Percentiles rank a stretch among this genome's conserved stretches.
Conservation (phyloP, 2,797 vertebrate genomes). For the Cirrhinus molitorella region DNA sequence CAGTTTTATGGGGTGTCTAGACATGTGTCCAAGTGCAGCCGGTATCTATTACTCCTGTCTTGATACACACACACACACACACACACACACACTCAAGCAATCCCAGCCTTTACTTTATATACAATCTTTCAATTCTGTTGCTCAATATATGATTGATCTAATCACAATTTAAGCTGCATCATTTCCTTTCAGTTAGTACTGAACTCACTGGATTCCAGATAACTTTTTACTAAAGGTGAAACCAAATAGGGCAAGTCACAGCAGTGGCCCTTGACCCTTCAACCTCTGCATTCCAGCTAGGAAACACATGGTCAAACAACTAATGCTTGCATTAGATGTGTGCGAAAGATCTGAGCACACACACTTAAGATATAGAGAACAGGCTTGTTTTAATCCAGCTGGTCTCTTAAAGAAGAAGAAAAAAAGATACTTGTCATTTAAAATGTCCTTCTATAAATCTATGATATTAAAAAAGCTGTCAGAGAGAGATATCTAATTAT, state of each 20-base stretch:
- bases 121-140: neutral
- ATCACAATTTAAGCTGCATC: neutral
- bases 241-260: constrained; percentile 22
- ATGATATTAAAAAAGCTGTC: neutral
- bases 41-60: constrained; percentile 29
- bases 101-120: neutral
- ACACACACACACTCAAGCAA: neutral
- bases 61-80: neutral
- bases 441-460: neutral
- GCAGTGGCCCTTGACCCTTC: constrained; percentile 45
- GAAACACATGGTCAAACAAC: constrained; percentile 47
- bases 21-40: constrained; percentile 51
- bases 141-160: neutral
- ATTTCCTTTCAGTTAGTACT: neutral
- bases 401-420: neutral
- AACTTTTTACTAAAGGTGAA: neutral
- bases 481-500: neutral
- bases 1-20: constrained; percentile 67
- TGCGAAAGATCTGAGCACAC: constrained; percentile 8
- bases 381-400: constrained; percentile 36
- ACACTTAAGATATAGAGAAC: constrained; percentile 5
- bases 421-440: neutral
- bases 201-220: neutral
- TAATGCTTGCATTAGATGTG: constrained; percentile 29
- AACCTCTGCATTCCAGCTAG: constrained; percentile 55